These are phyloP conservation scores for Sarcophilus harrisii DNA, from an alignment of 2,797 vertebrate genomes.

Conservation along the genomic window DNA sequence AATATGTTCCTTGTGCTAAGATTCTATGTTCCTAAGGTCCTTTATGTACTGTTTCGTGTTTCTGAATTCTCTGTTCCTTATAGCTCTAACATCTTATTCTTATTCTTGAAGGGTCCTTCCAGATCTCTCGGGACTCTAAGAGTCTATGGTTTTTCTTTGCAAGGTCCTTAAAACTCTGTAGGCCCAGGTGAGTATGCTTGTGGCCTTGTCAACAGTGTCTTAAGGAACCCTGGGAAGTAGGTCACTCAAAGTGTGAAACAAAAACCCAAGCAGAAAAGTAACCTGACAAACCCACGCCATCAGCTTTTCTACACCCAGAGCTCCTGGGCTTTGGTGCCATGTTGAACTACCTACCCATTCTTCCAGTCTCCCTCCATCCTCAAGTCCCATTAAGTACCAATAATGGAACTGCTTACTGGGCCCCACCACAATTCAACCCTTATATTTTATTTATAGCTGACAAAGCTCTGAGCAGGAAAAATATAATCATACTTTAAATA, in stretches of 20 bases:
- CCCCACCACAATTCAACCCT: slow-evolving; percentile 92
- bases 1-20: not conserved
- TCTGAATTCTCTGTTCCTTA: not conserved
- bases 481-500: slow-evolving; percentile 96
- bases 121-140: not conserved
- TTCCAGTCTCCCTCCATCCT: slow-evolving; percentile 65
- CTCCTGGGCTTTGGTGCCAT: slow-evolving; percentile 39
- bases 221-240: slow-evolving; percentile 3
- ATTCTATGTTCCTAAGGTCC: not conserved
- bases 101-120: not conserved
- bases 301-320: not conserved
- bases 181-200: not conserved
- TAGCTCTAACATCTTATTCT: not conserved
- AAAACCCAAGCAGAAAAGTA: slow-evolving; percentile 32
- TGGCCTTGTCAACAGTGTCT: slow-evolving; percentile 27
- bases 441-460: slow-evolving; percentile 98
- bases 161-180: not conserved
- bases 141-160: not conserved
- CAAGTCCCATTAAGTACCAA: slow-evolving; percentile 89
- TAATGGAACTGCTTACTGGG: slow-evolving; percentile 95
- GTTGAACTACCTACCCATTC: slow-evolving; percentile 58
- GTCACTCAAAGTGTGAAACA: not conserved
- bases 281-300: not conserved
- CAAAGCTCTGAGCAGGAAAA: slow-evolving; percentile 92
- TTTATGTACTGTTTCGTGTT: not conserved